A percentile compares a stretch with the other conserved stretches of the same genome.
These are phyloP conservation scores for Drosophila sordidula DNA, from an alignment of 2,888 invertebrate genomes.

Conservation along the genomic window DNA sequence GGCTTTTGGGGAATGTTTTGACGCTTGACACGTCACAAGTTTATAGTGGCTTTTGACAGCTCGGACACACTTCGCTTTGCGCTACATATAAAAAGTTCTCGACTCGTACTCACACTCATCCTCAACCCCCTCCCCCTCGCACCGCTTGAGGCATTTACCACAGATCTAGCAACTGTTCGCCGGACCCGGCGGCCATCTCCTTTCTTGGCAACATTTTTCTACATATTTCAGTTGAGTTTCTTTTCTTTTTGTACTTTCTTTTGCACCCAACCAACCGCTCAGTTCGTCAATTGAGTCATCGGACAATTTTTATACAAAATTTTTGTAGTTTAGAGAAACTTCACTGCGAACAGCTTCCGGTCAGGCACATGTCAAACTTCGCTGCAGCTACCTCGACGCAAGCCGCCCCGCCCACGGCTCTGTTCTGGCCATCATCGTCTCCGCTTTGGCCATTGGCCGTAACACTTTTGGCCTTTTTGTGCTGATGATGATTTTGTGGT, in stretches of 20 bases:
- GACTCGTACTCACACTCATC: neutral
- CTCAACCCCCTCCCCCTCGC: too few species aligned
- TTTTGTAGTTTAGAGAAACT: slow-evolving; percentile 51
- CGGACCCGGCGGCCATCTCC: slow-evolving; percentile 20
- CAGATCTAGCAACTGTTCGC: slow-evolving; percentile 43
- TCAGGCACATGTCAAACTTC: slow-evolving; percentile 54
- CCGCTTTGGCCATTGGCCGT: slow-evolving; percentile 34
- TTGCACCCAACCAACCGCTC: slow-evolving; percentile 4
- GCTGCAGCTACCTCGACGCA: slow-evolving; percentile 38
- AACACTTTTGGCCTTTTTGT: slow-evolving; percentile 66
- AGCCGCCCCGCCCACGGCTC: neutral
- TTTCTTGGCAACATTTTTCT: slow-evolving; percentile 68
- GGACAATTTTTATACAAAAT: slow-evolving; percentile 54
- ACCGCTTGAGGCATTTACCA: slow-evolving; percentile 53
- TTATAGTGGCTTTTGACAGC: slow-evolving; percentile 84
- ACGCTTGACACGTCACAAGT: slow-evolving; percentile 82
- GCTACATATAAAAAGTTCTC: slow-evolving; percentile 54
- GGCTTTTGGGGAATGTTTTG: slow-evolving; percentile 68
- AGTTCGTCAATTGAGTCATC: slow-evolving; percentile 47
- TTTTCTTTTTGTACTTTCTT: slow-evolving; percentile 11
- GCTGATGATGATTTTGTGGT: slow-evolving; percentile 83
- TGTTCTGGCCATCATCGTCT: slow-evolving; percentile 45
- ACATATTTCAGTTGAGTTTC: slow-evolving; percentile 47
- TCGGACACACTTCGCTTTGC: slow-evolving; percentile 78
- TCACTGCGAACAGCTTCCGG: slow-evolving; percentile 46